Conservation (phyloP, 37 sponge, comb jelly and placozoan genomes). For the Diacarnus erythraeanus region DNA sequence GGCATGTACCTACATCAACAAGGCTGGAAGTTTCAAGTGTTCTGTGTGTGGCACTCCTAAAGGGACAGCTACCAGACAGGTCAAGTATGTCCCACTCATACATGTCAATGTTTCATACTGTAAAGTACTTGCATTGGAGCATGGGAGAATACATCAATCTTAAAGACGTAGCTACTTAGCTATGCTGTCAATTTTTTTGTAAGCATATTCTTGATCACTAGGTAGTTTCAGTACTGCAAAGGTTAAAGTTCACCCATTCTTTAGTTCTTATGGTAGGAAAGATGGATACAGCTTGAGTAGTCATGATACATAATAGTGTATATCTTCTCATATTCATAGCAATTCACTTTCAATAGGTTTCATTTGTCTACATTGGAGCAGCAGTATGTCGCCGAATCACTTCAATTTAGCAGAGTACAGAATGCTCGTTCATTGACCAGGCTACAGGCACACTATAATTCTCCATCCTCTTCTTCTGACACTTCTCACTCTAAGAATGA, state of each 20-base stretch:
- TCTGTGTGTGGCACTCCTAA: constrained; percentile 50
- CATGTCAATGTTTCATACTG: too few species aligned
- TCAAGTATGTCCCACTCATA: constrained; percentile 49
- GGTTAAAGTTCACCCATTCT: too few species aligned
- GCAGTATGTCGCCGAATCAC: constrained; percentile 51
- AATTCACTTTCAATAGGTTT: constrained; percentile 14
- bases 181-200: too few species aligned
- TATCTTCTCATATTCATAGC: background rate
- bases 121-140: too few species aligned
- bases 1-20: constrained; percentile 56
- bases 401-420: constrained; percentile 15
- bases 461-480: background rate
- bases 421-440: constrained; percentile 1
- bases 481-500: background rate
- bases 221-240: too few species aligned
- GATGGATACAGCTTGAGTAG: too few species aligned
- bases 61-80: constrained; percentile 66
- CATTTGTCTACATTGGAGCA: constrained; percentile 39
- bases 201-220: too few species aligned
- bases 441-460: background rate
- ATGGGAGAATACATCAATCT: too few species aligned
- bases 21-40: constrained; percentile 52
- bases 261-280: too few species aligned
- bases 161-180: too few species aligned
- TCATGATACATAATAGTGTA: background rate